Base-by-base conservation (phyloP, 1,140 invertebrate species). In the Pogonus chalceus region DNA sequence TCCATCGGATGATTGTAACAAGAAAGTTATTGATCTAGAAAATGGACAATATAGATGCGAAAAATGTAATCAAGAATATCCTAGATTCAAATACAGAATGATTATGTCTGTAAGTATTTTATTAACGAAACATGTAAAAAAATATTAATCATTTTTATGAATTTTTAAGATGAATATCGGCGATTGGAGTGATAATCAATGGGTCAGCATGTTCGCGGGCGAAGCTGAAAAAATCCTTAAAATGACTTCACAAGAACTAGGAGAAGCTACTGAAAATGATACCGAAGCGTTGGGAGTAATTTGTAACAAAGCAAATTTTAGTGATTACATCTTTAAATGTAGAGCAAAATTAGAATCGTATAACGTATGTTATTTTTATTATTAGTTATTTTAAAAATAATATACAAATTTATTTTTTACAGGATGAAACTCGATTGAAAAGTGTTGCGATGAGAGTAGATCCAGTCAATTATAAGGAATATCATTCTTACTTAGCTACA, bases 11-110 rank as follows among this genome's bases (percentile, higher is more conserved):
- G 78, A 81, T 35, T 98, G 94, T 69, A 95, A 96, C 63, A 98
- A 97, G 66, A 98, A 98, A 71, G 80, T 92, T 0, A 73, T 95
- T 22, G 93, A 97, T 72, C 78, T 85, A 65, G 81, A 86, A 43
- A 92, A 93, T 68, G 90, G 88, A 4, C 76, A 85, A 59, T 98
- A 84, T 67, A 78, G 91, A 56, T 99, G 96, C 70, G 96, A 98
- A 69, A 97, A 97, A 70, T 99, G 96, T 69, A 80, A 85, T 57
- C 76, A 80, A 46, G 88, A 91, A 55, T 90, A 80, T 67, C 82
- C 85, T 0, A 86, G 88, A 59, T 98, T 85, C 66, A 91, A 89
- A 61, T 94, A 91, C 72, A 78, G 93, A 43, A 70, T 96, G 55
- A 76, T 98, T 46, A 68, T 89, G 14, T 79, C 72, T 58, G 90